These are phyloP conservation scores for Schizaphis graminum DNA, from an alignment of 2,888 invertebrate genomes.

Conservation along the genomic window DNA sequence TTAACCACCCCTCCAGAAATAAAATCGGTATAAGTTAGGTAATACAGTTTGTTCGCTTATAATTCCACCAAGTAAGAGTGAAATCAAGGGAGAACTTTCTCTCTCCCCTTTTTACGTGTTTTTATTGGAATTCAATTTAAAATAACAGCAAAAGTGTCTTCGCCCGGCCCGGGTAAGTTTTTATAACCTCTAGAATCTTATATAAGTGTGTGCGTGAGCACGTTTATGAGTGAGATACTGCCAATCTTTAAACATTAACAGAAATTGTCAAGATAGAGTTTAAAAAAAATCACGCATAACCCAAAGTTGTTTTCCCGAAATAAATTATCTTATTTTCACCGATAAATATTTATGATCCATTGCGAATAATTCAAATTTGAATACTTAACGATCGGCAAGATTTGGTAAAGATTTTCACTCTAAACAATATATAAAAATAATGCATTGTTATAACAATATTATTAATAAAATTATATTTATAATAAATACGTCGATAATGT, in stretches of 20 bases:
- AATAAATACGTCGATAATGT: slow-evolving; percentile 23
- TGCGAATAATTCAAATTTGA: slow-evolving; percentile 31
- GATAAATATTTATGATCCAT: slow-evolving; percentile 43
- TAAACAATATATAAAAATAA: not conserved
- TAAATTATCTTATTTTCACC: slow-evolving; percentile 19
- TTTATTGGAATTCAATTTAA: slow-evolving; percentile 59
- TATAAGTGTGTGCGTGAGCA: not conserved
- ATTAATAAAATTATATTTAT: slow-evolving; percentile 19
- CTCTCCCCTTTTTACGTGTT: not conserved
- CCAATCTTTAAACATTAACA: slow-evolving; percentile 35
- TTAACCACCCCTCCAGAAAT: not conserved
- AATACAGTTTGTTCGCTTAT: slow-evolving; percentile 44
- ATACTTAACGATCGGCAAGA: slow-evolving; percentile 48
- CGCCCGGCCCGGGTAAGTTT: not conserved
- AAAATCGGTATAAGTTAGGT: slow-evolving; percentile 10
- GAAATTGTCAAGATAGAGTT: slow-evolving; percentile 29
- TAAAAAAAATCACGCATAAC: slow-evolving; percentile 1
- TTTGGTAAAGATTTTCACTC: not conserved
- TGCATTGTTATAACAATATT: not conserved
- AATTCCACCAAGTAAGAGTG: not conserved
- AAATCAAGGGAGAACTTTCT: slow-evolving; percentile 40
- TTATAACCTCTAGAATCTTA: not conserved
- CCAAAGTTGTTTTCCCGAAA: slow-evolving; percentile 23
- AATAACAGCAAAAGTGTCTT: slow-evolving; percentile 50
- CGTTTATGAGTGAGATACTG: not conserved